phyloP scores from a whole-genome alignment of 2,797 vertebrate genomes.

The Pantherophis vulpinus region DNA sequence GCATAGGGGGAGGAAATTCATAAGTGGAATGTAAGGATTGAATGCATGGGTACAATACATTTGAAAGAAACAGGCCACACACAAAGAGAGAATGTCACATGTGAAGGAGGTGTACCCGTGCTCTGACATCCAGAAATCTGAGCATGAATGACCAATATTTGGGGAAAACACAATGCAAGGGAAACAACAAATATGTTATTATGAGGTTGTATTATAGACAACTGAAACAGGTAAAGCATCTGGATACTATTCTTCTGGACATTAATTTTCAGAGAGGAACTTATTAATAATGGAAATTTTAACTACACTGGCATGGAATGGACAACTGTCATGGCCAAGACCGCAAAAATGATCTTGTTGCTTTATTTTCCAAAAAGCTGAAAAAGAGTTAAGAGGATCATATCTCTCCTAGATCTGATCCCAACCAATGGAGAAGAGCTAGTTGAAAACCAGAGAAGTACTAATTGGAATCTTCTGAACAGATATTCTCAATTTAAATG shows the following conservation, averaged over 20 bases:
- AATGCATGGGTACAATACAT: neutral
- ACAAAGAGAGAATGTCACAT: neutral
- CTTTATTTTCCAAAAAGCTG: neutral
- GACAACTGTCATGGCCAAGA: neutral
- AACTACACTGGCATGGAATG: neutral
- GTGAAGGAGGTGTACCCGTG: neutral
- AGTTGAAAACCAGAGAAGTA: neutral
- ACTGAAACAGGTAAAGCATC: neutral
- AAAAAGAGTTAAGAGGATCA: neutral
- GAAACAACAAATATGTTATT: neutral
- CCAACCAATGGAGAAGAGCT: neutral
- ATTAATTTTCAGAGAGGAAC: neutral
- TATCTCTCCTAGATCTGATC: neutral
- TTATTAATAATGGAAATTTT: neutral
- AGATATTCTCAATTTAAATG: neutral
- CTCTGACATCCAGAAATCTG: neutral
- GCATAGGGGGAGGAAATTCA: neutral
- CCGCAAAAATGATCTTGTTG: neutral
- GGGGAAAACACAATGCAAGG: neutral
- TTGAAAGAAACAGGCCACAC: neutral
- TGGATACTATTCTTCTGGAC: neutral
- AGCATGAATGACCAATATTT: neutral
- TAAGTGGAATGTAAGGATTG: neutral
- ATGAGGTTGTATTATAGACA: neutral
- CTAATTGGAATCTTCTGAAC: neutral